These are phyloP conservation scores for Elephas maximus DNA, from an alignment of 2,113 vertebrate species.

Conservation along the genomic window DNA sequence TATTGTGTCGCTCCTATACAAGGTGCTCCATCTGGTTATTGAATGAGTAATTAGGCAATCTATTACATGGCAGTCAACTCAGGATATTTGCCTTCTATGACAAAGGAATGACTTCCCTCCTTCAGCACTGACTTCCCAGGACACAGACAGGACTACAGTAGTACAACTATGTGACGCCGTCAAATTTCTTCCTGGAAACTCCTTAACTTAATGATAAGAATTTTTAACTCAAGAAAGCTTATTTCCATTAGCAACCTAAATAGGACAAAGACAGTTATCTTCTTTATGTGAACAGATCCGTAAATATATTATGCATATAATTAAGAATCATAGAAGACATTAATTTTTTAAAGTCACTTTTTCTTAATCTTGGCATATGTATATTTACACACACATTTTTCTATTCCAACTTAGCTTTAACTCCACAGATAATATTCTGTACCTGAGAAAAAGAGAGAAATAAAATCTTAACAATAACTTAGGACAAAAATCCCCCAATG, in stretches of 20 bases:
- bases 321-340: slow-evolving; percentile 5
- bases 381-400: neutral
- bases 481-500: neutral
- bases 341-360: neutral
- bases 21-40: neutral
- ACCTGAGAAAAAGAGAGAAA: neutral
- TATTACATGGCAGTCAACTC: neutral
- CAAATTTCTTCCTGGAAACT: neutral
- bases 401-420: neutral
- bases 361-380: neutral
- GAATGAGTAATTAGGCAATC: neutral
- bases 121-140: neutral
- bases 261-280: neutral
- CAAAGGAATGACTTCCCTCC: neutral
- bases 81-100: neutral
- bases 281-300: neutral
- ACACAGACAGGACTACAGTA: neutral
- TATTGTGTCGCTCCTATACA: neutral
- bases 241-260: neutral
- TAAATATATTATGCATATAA: neutral
- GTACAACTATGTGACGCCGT: neutral
- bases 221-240: neutral
- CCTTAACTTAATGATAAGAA: neutral
- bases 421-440: neutral
- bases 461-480: neutral